A percentile compares a stretch with the other conserved stretches of the same genome.
Evolutionary conservation across 1,140 invertebrate species (phyloP).

Genomic region (Papilio dardanus): DNA sequence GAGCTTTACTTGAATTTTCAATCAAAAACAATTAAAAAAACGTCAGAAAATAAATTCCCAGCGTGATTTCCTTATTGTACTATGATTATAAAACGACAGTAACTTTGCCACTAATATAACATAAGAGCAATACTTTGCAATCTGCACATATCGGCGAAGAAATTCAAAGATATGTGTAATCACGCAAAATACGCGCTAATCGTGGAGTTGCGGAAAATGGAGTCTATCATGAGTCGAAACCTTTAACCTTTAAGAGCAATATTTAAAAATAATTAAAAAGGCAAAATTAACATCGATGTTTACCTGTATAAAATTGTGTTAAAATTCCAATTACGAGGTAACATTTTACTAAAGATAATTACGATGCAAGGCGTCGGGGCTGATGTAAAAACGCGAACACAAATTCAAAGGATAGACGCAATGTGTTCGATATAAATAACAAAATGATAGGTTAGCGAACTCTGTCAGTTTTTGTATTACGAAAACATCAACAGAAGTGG

Average conservation of each 20-base stretch:
- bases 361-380: constrained; percentile 55
- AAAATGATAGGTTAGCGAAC: constrained; percentile 72
- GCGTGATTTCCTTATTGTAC: no score
- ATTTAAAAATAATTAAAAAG: background rate
- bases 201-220: no score
- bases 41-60: no score
- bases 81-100: no score
- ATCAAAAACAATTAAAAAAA: no score
- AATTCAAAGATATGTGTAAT: no score
- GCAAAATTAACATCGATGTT: background rate
- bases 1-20: no score
- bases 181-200: no score
- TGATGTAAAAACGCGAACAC: constrained; percentile 56
- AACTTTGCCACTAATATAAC: no score
- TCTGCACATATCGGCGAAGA: no score
- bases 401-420: constrained; percentile 68
- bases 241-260: background rate
- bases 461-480: constrained; percentile 43
- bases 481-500: constrained; percentile 77
- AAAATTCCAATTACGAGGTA: background rate
- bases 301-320: constrained; percentile 20
- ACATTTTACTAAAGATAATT: constrained; percentile 56
- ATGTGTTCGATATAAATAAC: constrained; percentile 81
- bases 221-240: background rate
- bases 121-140: no score